Conservation (phyloP, 1,140 invertebrate genomes). For the Drosophila carrolli region DNA sequence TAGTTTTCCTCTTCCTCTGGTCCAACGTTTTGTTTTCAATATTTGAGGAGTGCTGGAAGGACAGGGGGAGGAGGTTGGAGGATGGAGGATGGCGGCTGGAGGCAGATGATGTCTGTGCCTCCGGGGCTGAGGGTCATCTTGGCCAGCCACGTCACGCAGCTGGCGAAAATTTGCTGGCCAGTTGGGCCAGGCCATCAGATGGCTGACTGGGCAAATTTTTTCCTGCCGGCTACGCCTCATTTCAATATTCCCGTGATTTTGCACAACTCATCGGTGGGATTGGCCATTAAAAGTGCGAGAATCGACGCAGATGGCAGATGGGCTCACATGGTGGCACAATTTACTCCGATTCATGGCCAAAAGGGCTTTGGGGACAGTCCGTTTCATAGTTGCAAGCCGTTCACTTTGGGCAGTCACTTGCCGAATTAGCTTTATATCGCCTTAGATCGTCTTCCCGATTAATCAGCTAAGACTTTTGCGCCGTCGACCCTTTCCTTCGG, state of each 20-base stretch:
- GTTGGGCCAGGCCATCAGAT: conserved; percentile 10
- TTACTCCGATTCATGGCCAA: conserved; percentile 40
- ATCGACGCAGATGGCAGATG: conserved; percentile 41
- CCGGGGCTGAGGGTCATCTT: neutral
- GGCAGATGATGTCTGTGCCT: neutral
- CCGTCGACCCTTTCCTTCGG: conserved; percentile 11
- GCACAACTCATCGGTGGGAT: conserved; percentile 53
- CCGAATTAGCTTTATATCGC: conserved; percentile 46
- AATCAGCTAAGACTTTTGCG: conserved; percentile 19
- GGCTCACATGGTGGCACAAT: conserved; percentile 16
- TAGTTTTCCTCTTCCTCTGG: conserved; percentile 3
- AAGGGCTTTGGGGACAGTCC: conserved; percentile 26
- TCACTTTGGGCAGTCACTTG: conserved; percentile 48
- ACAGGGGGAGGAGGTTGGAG: neutral
- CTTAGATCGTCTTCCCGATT: conserved; percentile 21
- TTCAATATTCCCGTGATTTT: conserved; percentile 28
- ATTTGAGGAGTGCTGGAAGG: conserved; percentile 16
- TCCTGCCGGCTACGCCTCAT: neutral
- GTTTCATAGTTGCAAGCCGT: conserved; percentile 42
- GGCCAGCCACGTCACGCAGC: conserved; percentile 43
- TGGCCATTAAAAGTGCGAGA: conserved; percentile 57
- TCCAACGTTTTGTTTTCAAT: conserved; percentile 26
- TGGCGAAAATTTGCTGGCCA: conserved; percentile 17
- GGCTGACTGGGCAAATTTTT: conserved; percentile 46
- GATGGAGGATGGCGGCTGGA: neutral